Evolutionary conservation across 1,140 invertebrate species (phyloP).

Genomic region (Macrocentrus cingulum): DNA sequence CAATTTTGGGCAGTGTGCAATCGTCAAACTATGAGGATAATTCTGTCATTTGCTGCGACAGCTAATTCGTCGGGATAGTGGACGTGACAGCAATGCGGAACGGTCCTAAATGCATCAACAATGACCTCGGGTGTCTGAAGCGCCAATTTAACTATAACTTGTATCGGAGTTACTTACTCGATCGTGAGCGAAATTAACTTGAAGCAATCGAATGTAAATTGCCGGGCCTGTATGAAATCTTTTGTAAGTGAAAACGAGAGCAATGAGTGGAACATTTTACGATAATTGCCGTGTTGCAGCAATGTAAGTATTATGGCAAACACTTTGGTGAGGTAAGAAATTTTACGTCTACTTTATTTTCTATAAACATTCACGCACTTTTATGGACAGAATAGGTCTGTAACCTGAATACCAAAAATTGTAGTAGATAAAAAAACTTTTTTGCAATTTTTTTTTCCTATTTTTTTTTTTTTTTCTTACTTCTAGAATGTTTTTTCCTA

Average conservation of each 20-base stretch:
- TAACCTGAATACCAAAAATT: conserved; percentile 21
- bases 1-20: no score
- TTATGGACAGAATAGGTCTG: conserved; percentile 13
- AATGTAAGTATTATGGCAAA: not conserved
- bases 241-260: not conserved
- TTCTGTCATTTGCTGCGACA: no score
- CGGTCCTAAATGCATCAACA: not conserved
- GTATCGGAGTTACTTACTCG: no score
- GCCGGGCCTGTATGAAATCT: no score
- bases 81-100: not conserved
- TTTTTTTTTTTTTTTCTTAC: no score
- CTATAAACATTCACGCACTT: not conserved
- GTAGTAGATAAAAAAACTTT: no score
- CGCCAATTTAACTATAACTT: no score
- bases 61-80: not conserved
- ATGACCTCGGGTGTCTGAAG: not conserved
- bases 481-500: no score
- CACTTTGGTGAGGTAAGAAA: conserved; percentile 4
- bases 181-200: not conserved
- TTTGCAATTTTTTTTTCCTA: no score
- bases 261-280: not conserved
- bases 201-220: not conserved
- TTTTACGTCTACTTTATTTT: not conserved
- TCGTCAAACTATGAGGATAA: no score
- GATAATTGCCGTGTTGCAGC: not conserved